phyloP scores from a whole-genome alignment of 2,888 invertebrate genomes.

The Opisthograptis luteolata region DNA sequence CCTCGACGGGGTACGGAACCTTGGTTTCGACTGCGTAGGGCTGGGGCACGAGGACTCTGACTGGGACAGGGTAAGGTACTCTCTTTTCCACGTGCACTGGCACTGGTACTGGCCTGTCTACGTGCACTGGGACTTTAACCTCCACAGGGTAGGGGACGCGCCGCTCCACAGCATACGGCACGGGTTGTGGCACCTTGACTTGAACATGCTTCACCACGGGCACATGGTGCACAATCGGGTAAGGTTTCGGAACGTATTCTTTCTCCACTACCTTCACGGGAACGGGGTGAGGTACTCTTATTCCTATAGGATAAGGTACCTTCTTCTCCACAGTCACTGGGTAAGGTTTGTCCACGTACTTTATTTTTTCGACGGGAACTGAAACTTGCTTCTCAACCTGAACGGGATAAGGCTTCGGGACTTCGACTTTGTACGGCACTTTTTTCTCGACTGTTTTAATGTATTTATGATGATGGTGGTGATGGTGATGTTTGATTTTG shows the following conservation, averaged over 20 bases:
- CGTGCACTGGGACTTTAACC: slow-evolving; percentile 64
- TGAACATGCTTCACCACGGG: slow-evolving; percentile 70
- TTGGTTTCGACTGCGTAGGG: slow-evolving; percentile 83
- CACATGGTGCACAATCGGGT: slow-evolving; percentile 74
- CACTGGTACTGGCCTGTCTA: slow-evolving; percentile 71
- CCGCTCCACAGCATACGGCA: slow-evolving; percentile 68
- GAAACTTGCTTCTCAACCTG: slow-evolving; percentile 72
- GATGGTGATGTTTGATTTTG: slow-evolving; percentile 86
- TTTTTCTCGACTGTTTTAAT: slow-evolving; percentile 85
- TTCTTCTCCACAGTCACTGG: slow-evolving; percentile 75
- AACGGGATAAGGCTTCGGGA: slow-evolving; percentile 82
- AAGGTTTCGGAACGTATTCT: slow-evolving; percentile 77
- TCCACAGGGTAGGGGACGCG: slow-evolving; percentile 73
- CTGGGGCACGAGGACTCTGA: slow-evolving; percentile 72
- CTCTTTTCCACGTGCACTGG: slow-evolving; percentile 71
- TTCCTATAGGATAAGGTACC: slow-evolving; percentile 74
- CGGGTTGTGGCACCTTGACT: slow-evolving; percentile 73
- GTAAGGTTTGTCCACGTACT: slow-evolving; percentile 69
- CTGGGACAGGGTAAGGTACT: slow-evolving; percentile 73
- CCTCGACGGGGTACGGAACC: slow-evolving; percentile 74
- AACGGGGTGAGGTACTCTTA: slow-evolving; percentile 75
- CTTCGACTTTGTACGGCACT: slow-evolving; percentile 80
- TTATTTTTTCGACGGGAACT: slow-evolving; percentile 65
- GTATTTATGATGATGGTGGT: slow-evolving; percentile 87
- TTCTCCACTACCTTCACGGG: slow-evolving; percentile 81